phyloP scores from a whole-genome alignment of 2,113 vertebrate species.

The Apaloderma vittatum region DNA sequence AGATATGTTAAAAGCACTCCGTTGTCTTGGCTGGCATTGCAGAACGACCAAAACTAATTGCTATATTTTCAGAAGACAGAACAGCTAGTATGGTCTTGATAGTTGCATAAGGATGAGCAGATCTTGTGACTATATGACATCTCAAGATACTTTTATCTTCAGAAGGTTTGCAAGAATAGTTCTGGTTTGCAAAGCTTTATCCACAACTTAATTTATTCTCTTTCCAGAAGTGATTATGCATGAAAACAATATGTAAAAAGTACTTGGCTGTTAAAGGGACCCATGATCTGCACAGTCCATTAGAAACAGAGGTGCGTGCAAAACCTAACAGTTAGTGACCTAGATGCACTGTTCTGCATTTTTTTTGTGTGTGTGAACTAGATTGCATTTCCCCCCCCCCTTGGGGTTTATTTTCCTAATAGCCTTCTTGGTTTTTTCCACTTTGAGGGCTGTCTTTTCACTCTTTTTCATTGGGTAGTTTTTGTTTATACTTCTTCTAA shows the following conservation, averaged over 20 bases:
- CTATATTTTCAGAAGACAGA: not conserved
- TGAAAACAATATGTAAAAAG: not conserved
- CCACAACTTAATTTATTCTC: not conserved
- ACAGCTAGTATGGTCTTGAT: not conserved
- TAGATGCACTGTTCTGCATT: not conserved
- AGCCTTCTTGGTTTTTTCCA: not conserved
- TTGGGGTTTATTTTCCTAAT: not conserved
- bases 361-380: not conserved
- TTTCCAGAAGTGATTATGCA: not conserved
- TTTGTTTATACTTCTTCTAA: not conserved
- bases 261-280: not conserved
- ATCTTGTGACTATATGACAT: not conserved
- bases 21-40: not conserved
- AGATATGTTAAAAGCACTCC: not conserved
- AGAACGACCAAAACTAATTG: not conserved
- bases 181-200: not conserved
- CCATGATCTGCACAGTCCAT: not conserved
- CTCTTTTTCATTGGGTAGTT: not conserved
- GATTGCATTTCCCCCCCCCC: not conserved
- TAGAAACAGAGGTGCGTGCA: not conserved
- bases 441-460: not conserved
- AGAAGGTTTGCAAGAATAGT: constrained; percentile 1
- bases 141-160: constrained; percentile 33
- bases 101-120: not conserved
- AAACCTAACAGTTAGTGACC: not conserved